Percentiles rank a stretch among this genome's conserved stretches.
These are phyloP conservation scores for Alligator mississippiensis DNA, from an alignment of 2,113 vertebrate species.

Conservation along the genomic window DNA sequence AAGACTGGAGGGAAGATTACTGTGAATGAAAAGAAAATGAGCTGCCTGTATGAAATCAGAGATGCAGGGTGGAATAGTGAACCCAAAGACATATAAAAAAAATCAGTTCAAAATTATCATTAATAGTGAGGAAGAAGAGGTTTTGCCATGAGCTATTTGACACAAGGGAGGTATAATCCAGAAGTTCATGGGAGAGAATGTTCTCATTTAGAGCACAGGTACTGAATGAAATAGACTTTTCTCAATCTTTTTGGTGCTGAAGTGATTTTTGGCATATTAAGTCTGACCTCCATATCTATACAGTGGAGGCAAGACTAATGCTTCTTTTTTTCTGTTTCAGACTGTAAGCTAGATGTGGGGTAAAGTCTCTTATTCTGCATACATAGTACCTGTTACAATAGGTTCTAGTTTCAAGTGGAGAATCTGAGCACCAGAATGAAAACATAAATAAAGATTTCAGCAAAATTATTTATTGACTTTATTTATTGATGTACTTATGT, in stretches of 20 bases:
- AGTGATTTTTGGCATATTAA: background rate
- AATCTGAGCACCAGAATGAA: background rate
- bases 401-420: rapidly evolving
- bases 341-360: background rate
- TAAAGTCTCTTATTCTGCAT: background rate
- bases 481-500: too few relatives aligned
- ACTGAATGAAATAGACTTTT: too few relatives aligned
- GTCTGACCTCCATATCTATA: background rate
- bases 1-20: background rate
- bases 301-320: background rate
- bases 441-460: too few relatives aligned
- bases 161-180: too few relatives aligned
- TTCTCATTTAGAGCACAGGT: too few relatives aligned
- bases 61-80: background rate
- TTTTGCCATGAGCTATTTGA: background rate
- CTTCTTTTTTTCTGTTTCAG: background rate
- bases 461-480: too few relatives aligned
- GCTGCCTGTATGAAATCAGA: background rate
- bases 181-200: too few relatives aligned
- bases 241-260: too few relatives aligned
- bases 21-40: background rate
- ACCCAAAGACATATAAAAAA: background rate
- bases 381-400: background rate
- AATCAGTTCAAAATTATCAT: rapidly evolving
- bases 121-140: background rate